Conservation (phyloP, 2,113 vertebrate genomes). For the Australoheros scitulus region DNA sequence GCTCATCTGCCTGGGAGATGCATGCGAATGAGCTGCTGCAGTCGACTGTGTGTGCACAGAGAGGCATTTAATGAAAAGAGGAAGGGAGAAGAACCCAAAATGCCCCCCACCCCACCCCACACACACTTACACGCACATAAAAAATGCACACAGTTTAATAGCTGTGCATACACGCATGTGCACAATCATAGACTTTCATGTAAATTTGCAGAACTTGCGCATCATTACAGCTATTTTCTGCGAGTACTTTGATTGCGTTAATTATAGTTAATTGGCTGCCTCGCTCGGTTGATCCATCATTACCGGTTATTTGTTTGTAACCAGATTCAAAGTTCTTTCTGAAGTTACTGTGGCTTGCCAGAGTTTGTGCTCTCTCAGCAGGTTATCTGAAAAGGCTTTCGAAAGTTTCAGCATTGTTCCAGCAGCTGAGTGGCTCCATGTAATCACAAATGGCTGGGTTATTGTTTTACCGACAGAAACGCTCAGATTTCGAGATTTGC, state of each 20-base stretch:
- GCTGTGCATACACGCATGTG: slow-evolving; percentile 25
- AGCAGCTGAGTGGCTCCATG: slow-evolving; percentile 56
- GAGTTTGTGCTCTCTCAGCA: slow-evolving; percentile 65
- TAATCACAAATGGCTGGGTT: slow-evolving; percentile 75
- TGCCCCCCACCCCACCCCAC: background rate
- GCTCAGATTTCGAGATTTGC: slow-evolving; percentile 71
- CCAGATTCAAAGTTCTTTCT: slow-evolving; percentile 57
- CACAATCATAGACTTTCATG: slow-evolving; percentile 52
- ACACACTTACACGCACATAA: background rate
- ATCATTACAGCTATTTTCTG: slow-evolving; percentile 65
- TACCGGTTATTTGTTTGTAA: slow-evolving; percentile 70
- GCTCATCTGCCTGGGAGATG: slow-evolving; percentile 40
- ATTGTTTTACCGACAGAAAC: slow-evolving; percentile 78
- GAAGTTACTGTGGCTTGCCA: slow-evolving; percentile 40
- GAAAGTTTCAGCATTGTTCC: slow-evolving; percentile 59
- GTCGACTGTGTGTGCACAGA: slow-evolving; percentile 44
- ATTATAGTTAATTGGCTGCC: slow-evolving; percentile 73
- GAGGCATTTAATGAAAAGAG: slow-evolving; percentile 35
- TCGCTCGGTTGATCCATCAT: slow-evolving; percentile 63
- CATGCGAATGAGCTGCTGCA: slow-evolving; percentile 54
- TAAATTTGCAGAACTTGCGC: slow-evolving; percentile 52
- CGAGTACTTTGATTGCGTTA: slow-evolving; percentile 72
- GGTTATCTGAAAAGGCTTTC: slow-evolving; percentile 44
- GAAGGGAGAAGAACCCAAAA: slow-evolving; percentile 13
- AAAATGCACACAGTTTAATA: slow-evolving; percentile 14